Evolutionary conservation across 2,113 vertebrate genomes (phyloP), one percentile per base, ranked within the genome.

Genomic region (Girardinichthys multiradiatus): DNA sequence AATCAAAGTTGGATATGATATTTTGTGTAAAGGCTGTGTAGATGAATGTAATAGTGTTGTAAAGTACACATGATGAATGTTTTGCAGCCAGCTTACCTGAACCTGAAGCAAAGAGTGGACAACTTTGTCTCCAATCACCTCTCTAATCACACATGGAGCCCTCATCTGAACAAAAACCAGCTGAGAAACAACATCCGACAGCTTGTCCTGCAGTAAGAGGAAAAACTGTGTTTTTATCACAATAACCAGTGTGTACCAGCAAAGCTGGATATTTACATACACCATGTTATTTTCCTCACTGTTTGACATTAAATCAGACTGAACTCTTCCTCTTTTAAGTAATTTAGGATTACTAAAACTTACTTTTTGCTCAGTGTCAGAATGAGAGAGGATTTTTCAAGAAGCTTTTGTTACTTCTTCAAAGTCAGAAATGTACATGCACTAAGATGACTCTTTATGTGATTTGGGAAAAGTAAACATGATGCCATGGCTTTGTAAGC

Each of bases 111-210:
- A 71, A 95, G 98, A 2, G 97, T 99, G 79, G 98, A 99, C 86
- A 99, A 97, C 90, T 99, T 99, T 88, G 98, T 99, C 77, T 97
- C 97, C 2, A 99, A 98, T 79, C 98, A 99, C 80, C 95, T 99
- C 35, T 97, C 97, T 0, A 98, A 96, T 87, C 97, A 99, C 87
- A 99, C 97, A 0, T 99, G 98, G 98, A 99, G 98, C 76, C 98
- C 98, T 57, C 97, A 99, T 84, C 93, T 99, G 79, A 99, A 99
- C 93, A 99, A 99, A 92, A 99, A 99, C 93, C 98, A 99, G 91
- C 93, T 99, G 75, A 95, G 98, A 74, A 99, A 99, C 94, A 99
- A 96, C 82, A 99, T 99, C 89, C 90, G 98, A 27, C 98, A 99
- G 80, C 96, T 99, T 60, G 98, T 99, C 76, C 94, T 98, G 65